A percentile compares a stretch with the other conserved stretches of the same genome.
Evolutionary conservation across 2,113 vertebrate species (phyloP).

Genomic region (Apteryx mantelli): DNA sequence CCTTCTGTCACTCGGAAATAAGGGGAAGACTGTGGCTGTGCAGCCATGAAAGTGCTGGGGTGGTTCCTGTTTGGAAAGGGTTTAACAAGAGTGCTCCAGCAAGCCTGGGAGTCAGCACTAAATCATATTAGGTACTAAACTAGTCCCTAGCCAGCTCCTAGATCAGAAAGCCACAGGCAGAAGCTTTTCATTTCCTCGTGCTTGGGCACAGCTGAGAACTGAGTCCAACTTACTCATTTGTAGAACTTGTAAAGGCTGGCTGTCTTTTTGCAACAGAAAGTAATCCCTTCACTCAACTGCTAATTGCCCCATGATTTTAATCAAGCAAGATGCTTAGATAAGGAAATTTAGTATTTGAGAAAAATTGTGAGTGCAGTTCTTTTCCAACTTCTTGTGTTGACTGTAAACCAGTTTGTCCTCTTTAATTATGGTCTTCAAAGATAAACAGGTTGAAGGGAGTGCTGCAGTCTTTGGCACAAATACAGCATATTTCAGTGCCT

Average conservation of each 20-base stretch:
- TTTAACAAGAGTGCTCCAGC: not conserved
- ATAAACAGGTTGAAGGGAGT: constrained; percentile 45
- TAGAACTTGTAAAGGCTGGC: not conserved
- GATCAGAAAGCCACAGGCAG: not conserved
- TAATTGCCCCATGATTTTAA: constrained; percentile 51
- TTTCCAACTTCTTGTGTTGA: constrained; percentile 28
- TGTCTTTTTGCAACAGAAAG: constrained; percentile 33
- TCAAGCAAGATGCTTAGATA: constrained; percentile 18
- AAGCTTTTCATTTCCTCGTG: not conserved
- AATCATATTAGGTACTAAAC: not conserved
- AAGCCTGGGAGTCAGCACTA: not conserved
- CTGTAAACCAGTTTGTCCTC: constrained; percentile 54
- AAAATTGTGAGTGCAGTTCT: constrained; percentile 22
- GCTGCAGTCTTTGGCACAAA: constrained; percentile 36
- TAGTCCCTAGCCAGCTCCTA: not conserved
- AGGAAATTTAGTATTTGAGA: constrained; percentile 37
- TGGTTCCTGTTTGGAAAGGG: not conserved
- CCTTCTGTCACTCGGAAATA: not conserved
- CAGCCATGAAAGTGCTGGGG: not conserved
- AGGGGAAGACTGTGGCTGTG: not conserved
- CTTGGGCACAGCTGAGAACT: not conserved
- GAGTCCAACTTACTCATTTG: not conserved
- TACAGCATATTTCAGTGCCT: constrained; percentile 11
- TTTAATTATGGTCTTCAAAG: constrained; percentile 46
- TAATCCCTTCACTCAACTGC: constrained; percentile 32